phyloP scores from a whole-genome alignment of 2,888 invertebrate species.

The Ormia ochracea region DNA sequence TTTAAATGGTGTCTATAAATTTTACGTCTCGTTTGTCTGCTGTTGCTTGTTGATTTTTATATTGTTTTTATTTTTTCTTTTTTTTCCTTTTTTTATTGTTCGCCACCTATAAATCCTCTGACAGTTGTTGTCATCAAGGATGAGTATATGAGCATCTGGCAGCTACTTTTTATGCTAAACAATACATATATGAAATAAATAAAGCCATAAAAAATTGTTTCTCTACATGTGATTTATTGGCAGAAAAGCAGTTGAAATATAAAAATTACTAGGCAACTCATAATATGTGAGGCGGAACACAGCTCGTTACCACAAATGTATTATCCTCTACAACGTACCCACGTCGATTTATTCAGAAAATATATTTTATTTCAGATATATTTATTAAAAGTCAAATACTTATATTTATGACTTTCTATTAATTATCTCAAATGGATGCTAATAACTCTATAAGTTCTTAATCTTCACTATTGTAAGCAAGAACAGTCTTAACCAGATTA shows the following conservation, averaged over 20 bases:
- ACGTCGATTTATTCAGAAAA: not conserved
- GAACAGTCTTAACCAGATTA: no score
- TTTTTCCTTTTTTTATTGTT: no score
- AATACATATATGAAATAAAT: conserved; percentile 41
- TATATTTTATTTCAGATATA: no score
- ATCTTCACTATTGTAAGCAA: no score
- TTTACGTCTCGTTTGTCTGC: conserved; percentile 8
- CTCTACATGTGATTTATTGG: conserved; percentile 59
- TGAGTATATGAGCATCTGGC: conserved; percentile 42
- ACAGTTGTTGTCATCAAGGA: conserved; percentile 50
- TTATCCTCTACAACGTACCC: not conserved
- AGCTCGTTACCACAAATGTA: not conserved
- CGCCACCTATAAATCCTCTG: conserved; percentile 51
- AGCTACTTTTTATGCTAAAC: conserved; percentile 46
- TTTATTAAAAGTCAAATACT: no score
- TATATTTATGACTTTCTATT: no score
- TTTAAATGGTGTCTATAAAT: not conserved
- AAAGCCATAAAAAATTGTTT: conserved; percentile 33
- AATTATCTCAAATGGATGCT: no score
- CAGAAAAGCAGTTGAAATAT: conserved; percentile 54
- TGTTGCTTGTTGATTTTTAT: conserved; percentile 13
- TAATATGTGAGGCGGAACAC: not conserved
- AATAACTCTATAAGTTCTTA: no score
- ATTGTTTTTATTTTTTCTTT: conserved; percentile 5
- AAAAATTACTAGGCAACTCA: conserved; percentile 41